Base-by-base conservation (phyloP, 2,888 invertebrate genomes). In the Congeria kusceri region DNA sequence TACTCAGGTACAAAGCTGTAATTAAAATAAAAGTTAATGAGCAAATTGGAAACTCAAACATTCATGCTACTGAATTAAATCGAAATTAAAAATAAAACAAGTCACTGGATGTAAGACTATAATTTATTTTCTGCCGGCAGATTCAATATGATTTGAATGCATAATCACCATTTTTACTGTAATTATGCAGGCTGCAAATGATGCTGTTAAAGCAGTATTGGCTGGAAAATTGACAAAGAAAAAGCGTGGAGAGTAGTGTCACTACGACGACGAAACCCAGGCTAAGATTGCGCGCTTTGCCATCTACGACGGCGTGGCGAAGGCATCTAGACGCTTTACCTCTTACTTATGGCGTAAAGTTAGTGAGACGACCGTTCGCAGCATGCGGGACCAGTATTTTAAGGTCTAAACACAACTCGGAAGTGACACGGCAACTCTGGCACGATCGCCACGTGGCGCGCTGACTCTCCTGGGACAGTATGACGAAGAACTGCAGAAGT, bases 311-410 rank as follows among this genome's bases (percentile, higher is more conserved):
- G 71, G 58, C 5, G 58, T 58, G 0, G 23, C 29, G 0, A 64
- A 64, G 44, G 47, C 71, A 18, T 7, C 18, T 1, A 7, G 64
- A 9, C 32, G 47, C 4, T 71, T 71, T 29, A 44, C 23, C 18
- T 1, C 9, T 0, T 49, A 62, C 5, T 0, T 64, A 11, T 20
- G 28, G 0, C 11, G 7, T 3, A 46, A 58, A 2, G 64, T 71
- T 3, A 71, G 29, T 7, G 63, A 71, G 23, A 23, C 71, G 18
- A 64, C 68, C 1, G 47, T 77, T 7, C 58, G 70, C 0, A 27
- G 71, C n/a, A 66, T 75, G 32, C n/a, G 71, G 44, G 75, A 69
- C 20, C 47, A 39, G 18, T 78, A 63, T 58, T 56, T 69, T 15
- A 69, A 69, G 44, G 9, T 62, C 44, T 61, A 58, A 64, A 59